Evolutionary conservation across 2,888 invertebrate species (phyloP), one percentile per base, ranked within the genome.

Genomic region (Saturnia japonica): DNA sequence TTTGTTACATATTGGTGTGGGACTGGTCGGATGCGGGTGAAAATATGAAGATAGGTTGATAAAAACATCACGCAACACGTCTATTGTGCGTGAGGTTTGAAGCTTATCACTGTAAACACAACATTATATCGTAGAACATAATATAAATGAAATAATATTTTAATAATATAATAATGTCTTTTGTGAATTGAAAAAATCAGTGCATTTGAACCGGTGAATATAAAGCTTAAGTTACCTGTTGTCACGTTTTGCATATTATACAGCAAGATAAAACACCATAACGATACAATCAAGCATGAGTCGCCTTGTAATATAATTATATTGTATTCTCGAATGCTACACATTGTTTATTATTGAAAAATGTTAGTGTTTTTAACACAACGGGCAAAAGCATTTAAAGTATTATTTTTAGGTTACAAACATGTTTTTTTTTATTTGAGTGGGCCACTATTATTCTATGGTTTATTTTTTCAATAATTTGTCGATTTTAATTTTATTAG

Each of bases 51-150:
- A 81, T 80, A 80, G 74, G 73, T 80, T 79, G 82, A 85, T 84
- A 85, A 79, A 16, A n/a, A 71, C 70, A 74, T 73, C 76, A 76
- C 78, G 76, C 72, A 74, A 80, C 87, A 88, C 84, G 87, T 80
- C 73, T 77, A 77, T 74, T 74, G 72, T 77, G 80, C 86, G 57
- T 28, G 57, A 28, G 3, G 57, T 64, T 40, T 64, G n/a, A 7
- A 40, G 19, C 19, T 40, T 64, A 64, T 64, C 16, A 40, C 19
- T 64, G 1, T 34, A 40, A 64, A 64, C 25, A 60, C 1, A 28
- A 60, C 19, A 14, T 14, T 28, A 60, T 28, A 60, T 25, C 54
- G 57, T 28, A 60, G 2, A 60, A n/a, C n/a, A n/a, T n/a, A 2
- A 28, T 60, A 28, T 14, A 28, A 25, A 11, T 1, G 22, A 28